Percentiles rank a stretch among this genome's conserved stretches.
Conservation (phyloP, 2,888 invertebrate species). For the Graphium colonna region DNA sequence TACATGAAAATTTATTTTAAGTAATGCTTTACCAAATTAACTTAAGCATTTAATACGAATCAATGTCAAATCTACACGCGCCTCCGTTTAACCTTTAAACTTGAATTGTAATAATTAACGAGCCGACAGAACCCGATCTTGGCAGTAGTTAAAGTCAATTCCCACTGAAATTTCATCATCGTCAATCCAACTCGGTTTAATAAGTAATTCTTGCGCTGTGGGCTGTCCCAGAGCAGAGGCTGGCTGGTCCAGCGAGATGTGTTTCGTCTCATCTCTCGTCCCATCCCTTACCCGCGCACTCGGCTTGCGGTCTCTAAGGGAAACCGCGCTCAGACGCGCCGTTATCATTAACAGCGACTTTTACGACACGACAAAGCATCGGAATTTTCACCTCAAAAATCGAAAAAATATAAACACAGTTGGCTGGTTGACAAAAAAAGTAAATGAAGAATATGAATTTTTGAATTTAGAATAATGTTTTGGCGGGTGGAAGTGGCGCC, state of each 20-base stretch:
- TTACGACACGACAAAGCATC: conserved; percentile 36
- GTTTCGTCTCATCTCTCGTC: conserved; percentile 58
- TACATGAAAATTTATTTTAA: no score
- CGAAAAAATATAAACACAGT: conserved; percentile 30
- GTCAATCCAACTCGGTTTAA: conserved; percentile 74
- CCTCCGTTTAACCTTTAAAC: conserved; percentile 24
- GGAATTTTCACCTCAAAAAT: conserved; percentile 19
- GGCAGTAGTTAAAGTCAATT: conserved; percentile 71
- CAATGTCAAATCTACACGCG: background rate
- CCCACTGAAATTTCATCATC: conserved; percentile 79
- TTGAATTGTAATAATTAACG: conserved; percentile 56
- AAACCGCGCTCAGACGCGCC: conserved; percentile 51
- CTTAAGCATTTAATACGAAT: no score
- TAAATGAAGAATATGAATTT: conserved; percentile 20
- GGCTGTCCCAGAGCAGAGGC: conserved; percentile 62
- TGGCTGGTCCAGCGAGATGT: conserved; percentile 65
- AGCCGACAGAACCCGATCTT: conserved; percentile 66
- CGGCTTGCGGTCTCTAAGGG: conserved; percentile 59
- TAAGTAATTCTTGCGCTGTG: conserved; percentile 69
- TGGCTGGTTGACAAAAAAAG: conserved; percentile 12
- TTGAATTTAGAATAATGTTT: conserved; percentile 29
- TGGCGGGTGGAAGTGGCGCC: conserved; percentile 59
- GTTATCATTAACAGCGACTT: conserved; percentile 51
- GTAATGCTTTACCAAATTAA: no score
- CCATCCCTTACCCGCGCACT: conserved; percentile 62